phyloP scores from a whole-genome alignment of 2,888 invertebrate species.

The Pachliopta kotzebuea region DNA sequence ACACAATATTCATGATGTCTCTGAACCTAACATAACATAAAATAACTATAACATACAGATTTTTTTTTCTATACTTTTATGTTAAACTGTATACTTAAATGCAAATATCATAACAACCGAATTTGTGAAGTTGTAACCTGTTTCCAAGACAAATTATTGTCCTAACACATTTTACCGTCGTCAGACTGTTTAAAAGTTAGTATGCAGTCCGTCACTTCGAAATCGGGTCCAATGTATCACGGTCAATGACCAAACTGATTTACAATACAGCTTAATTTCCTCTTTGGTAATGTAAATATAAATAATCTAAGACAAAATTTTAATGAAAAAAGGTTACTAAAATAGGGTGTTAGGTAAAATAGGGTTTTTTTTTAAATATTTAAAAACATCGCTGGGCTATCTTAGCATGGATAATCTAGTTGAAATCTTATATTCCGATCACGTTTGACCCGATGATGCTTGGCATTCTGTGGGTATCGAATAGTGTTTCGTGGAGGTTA shows the following conservation, averaged over 20 bases:
- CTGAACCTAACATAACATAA: too few relatives aligned
- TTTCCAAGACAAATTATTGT: too few relatives aligned
- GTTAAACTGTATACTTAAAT: too few relatives aligned
- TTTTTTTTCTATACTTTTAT: too few relatives aligned
- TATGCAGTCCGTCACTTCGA: constrained; percentile 59
- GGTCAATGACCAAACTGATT: constrained; percentile 60
- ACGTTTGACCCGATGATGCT: constrained; percentile 44
- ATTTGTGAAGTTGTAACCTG: too few relatives aligned
- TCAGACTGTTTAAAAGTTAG: constrained; percentile 36
- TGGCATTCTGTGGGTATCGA: constrained; percentile 5
- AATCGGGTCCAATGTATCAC: constrained; percentile 53
- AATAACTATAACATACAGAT: too few relatives aligned
- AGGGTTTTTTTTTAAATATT: constrained; percentile 23
- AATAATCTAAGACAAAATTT: neutral
- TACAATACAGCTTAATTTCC: constrained; percentile 2
- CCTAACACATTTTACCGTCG: too few relatives aligned
- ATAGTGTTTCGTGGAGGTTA: constrained; percentile 2
- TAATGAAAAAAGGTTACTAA: constrained; percentile 2
- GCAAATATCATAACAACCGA: too few relatives aligned
- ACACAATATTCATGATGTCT: too few relatives aligned
- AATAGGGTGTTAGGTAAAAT: constrained; percentile 17
- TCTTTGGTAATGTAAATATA: neutral
- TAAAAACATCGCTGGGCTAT: constrained; percentile 23
- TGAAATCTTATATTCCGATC: constrained; percentile 47
- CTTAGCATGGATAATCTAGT: constrained; percentile 38